Evolutionary conservation across 2,888 invertebrate species (phyloP), one percentile per base, ranked within the genome.

Genomic region (Dione vanillae): DNA sequence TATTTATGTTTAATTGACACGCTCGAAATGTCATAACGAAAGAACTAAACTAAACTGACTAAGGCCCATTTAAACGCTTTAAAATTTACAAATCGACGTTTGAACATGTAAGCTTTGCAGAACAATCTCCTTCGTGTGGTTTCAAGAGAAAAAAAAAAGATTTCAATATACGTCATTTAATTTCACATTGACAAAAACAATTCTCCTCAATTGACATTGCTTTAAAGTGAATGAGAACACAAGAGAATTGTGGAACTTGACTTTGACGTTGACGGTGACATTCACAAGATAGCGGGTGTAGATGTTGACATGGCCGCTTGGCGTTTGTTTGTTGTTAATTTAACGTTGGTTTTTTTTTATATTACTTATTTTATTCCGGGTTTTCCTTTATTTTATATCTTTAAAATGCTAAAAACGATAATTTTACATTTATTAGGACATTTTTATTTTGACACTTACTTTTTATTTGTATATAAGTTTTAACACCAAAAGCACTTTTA

Each of bases 401-500:
- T 5, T 27, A 27, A 27, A 27, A 5, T 5, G 27, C 27, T 45
- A 14, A 5, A 37, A 16, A 10, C 45, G 9, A 14, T n/a, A 14
- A 12, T 19, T 16, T 12, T 40, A 10, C n/a, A n/a, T 19, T 59
- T 8, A 11, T 10, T 40, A 58, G 1, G 14, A 35, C 8, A 0
- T 14, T n/a, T 45, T 45, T 45, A 9, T 35, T 47, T 61, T 47
- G 35, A 35, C 19, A 16, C 11, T 37, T 12, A 16, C 14, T 20
- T 59, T n/a, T 43, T 43, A 47, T 16, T 43, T 47, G n/a, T 35
- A 16, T 49, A 64, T 19, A 49, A 64, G 40, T 16, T 49, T 47
- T 47, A 6, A 7, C 56, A 66, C 54, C 69, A 67, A 73, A 72
- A 75, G 72, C 70, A 75, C 70, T 72, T 66, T 67, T 41, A 43